A percentile compares a stretch with the other conserved stretches of the same genome.
These are phyloP conservation scores for Conops quadrifasciatus DNA, from an alignment of 2,888 invertebrate genomes.

Conservation along the genomic window DNA sequence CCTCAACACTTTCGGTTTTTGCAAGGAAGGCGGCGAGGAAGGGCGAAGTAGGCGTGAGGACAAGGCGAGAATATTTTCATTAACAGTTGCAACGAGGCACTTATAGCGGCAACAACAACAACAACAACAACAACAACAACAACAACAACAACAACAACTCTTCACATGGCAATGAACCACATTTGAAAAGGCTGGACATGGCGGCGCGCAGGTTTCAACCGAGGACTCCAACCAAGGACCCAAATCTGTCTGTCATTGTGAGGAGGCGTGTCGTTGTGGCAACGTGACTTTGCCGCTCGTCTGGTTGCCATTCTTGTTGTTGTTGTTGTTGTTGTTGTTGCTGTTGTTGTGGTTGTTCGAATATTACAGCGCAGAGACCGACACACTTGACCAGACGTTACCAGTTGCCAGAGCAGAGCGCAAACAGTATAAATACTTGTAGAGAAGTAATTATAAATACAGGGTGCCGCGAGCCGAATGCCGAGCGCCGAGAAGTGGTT, in stretches of 20 bases:
- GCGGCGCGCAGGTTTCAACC: neutral
- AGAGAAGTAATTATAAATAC: neutral
- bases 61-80: constrained; percentile 16
- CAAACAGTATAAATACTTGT: neutral
- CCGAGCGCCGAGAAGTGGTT: too few relatives aligned
- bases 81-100: constrained; percentile 12
- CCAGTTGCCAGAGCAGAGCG: constrained; percentile 9
- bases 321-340: constrained; percentile 30
- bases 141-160: constrained; percentile 5
- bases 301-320: neutral
- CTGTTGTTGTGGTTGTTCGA: constrained; percentile 10
- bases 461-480: too few relatives aligned
- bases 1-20: too few relatives aligned
- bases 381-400: constrained; percentile 46
- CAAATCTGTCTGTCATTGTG: constrained; percentile 26
- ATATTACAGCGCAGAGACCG: constrained; percentile 41
- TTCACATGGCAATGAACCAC: constrained; percentile 46
- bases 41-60: too few relatives aligned
- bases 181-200: constrained; percentile 33
- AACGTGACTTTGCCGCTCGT: too few relatives aligned
- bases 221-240: neutral
- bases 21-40: too few relatives aligned
- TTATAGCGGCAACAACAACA: constrained; percentile 14
- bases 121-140: neutral
- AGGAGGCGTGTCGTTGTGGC: too few relatives aligned